A percentile compares a stretch with the other conserved stretches of the same genome.
These are phyloP conservation scores for Pogonomyrmex barbatus DNA, from an alignment of 1,140 invertebrate genomes.

Conservation along the genomic window DNA sequence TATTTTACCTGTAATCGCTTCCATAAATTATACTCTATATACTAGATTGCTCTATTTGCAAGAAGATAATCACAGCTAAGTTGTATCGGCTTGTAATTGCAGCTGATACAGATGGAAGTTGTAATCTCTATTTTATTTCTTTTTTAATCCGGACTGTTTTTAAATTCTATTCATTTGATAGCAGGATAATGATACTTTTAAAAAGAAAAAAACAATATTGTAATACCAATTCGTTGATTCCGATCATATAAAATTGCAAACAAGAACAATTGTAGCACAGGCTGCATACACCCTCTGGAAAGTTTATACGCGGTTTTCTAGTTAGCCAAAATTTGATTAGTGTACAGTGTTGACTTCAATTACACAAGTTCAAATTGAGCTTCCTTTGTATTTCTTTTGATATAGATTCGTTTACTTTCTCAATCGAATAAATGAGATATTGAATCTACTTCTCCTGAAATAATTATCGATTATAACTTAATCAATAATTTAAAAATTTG, in stretches of 20 bases:
- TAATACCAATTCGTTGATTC: not conserved
- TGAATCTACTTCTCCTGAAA: not conserved
- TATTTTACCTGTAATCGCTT: not conserved
- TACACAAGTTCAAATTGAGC: constrained; percentile 29
- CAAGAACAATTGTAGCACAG: not conserved
- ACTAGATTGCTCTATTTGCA: not conserved
- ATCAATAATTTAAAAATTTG: not conserved
- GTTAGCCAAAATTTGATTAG: constrained; percentile 33
- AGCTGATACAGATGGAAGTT: not conserved
- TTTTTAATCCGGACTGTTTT: not conserved
- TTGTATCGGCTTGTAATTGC: not conserved
- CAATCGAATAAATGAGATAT: not conserved
- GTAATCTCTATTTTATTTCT: not conserved
- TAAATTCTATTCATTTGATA: not conserved
- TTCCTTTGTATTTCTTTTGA: constrained; percentile 15
- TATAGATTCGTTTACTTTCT: not conserved
- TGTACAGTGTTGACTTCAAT: constrained; percentile 17
- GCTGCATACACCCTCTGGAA: not conserved
- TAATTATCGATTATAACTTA: constrained; percentile 1
- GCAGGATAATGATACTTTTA: not conserved
- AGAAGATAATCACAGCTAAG: not conserved
- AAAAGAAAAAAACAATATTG: not conserved
- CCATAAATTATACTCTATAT: not conserved
- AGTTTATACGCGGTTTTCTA: constrained; percentile 9
- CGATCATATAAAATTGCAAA: not conserved